phyloP scores from a whole-genome alignment of 2,888 invertebrate species.

The Atrina japonica region DNA sequence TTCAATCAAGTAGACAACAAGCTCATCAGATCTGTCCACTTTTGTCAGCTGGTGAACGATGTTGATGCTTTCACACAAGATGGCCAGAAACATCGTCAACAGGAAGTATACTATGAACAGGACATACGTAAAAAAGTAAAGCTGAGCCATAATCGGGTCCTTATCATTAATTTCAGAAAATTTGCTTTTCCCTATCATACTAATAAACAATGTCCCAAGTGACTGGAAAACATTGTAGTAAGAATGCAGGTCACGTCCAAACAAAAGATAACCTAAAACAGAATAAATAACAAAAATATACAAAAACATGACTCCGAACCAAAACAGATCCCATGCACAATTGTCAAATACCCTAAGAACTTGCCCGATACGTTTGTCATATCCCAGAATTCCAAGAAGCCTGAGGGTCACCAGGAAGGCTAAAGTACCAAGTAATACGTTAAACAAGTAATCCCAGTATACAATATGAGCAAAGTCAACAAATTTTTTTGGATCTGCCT shows the following conservation, averaged over 20 bases:
- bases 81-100: slow-evolving; percentile 66
- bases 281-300: slow-evolving; percentile 58
- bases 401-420: slow-evolving; percentile 63
- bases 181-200: slow-evolving; percentile 66
- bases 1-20: slow-evolving; percentile 54
- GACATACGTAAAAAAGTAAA: slow-evolving; percentile 65
- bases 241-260: slow-evolving; percentile 55
- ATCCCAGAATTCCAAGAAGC: slow-evolving; percentile 64
- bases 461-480: slow-evolving; percentile 68
- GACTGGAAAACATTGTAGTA: slow-evolving; percentile 60
- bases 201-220: slow-evolving; percentile 63
- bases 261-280: slow-evolving; percentile 61
- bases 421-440: slow-evolving; percentile 56
- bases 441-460: slow-evolving; percentile 62
- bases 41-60: slow-evolving; percentile 50
- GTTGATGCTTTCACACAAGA: slow-evolving; percentile 64
- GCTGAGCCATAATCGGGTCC: slow-evolving; percentile 58
- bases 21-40: slow-evolving; percentile 54
- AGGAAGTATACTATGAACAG: slow-evolving; percentile 65
- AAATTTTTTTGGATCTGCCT: slow-evolving; percentile 62
- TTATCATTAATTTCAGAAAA: slow-evolving; percentile 59
- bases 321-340: slow-evolving; percentile 58
- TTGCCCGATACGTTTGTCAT: slow-evolving; percentile 60
- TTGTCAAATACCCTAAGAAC: slow-evolving; percentile 57
- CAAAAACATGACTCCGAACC: slow-evolving; percentile 63